A percentile compares a stretch with the other conserved stretches of the same genome.
phyloP scores from a whole-genome alignment of 1,140 invertebrate genomes.

The Anoplolepis gracilipes region DNA sequence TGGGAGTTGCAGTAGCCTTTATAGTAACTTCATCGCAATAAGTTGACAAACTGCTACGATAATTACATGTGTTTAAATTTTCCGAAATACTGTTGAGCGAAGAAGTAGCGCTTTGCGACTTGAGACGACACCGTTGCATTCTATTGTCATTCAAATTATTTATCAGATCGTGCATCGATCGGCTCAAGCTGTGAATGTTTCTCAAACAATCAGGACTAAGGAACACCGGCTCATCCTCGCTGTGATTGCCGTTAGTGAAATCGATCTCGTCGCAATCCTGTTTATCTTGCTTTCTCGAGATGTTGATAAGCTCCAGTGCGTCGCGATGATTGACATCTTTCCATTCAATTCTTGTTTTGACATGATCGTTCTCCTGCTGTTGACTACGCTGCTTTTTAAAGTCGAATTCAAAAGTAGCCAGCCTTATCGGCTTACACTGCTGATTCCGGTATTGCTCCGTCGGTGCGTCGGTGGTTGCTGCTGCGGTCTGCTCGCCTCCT shows the following conservation, averaged over 20 bases:
- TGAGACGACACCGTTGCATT: slow-evolving; percentile 42
- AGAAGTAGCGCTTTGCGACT: slow-evolving; percentile 65
- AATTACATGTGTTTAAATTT: slow-evolving; percentile 66
- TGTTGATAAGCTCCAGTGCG: neutral
- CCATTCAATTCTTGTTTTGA: slow-evolving; percentile 43
- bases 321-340: slow-evolving; percentile 18
- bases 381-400: slow-evolving; percentile 72
- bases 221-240: slow-evolving; percentile 65
- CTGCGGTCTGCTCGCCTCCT: slow-evolving; percentile 83
- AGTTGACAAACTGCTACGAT: slow-evolving; percentile 58
- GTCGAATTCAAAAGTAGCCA: slow-evolving; percentile 82
- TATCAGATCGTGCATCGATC: slow-evolving; percentile 74
- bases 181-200: slow-evolving; percentile 71
- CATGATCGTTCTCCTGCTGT: slow-evolving; percentile 27
- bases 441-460: slow-evolving; percentile 84
- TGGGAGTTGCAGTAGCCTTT: neutral
- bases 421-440: slow-evolving; percentile 84
- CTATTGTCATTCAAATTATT: slow-evolving; percentile 68
- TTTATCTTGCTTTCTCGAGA: neutral
- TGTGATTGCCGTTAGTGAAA: slow-evolving; percentile 41
- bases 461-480: slow-evolving; percentile 76
- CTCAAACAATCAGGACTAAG: slow-evolving; percentile 73
- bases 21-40: neutral
- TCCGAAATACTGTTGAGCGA: slow-evolving; percentile 75
- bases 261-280: slow-evolving; percentile 26